Conservation (phyloP, 2,797 vertebrate species). For the Semaprochilodus insignis region DNA sequence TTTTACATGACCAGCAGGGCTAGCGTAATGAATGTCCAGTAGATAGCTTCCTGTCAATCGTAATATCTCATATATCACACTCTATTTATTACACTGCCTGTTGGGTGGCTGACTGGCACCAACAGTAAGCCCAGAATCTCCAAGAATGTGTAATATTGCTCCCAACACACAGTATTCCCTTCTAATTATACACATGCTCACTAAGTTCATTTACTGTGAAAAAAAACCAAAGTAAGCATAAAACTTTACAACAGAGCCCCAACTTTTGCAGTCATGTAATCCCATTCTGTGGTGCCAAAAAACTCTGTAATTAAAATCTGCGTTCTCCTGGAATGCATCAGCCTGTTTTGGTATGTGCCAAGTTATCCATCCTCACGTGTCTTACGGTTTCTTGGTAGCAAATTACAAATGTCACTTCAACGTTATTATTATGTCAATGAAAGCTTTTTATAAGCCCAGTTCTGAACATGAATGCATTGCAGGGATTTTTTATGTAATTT, state of each 20-base stretch:
- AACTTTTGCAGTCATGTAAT: constrained; percentile 70
- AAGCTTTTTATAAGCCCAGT: constrained; percentile 58
- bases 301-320: constrained; percentile 69
- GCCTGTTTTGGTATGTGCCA: constrained; percentile 60
- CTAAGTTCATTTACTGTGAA: constrained; percentile 62
- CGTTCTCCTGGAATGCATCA: constrained; percentile 64
- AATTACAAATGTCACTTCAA: constrained; percentile 59
- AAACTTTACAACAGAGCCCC: constrained; percentile 69
- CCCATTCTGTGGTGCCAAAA: constrained; percentile 60
- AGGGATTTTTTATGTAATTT: constrained; percentile 47
- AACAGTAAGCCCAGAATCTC: constrained; percentile 56
- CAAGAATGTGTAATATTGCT: constrained; percentile 64
- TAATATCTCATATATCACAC: constrained; percentile 42
- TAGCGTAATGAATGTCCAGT: not conserved
- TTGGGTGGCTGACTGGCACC: not conserved
- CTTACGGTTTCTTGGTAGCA: constrained; percentile 51
- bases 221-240: constrained; percentile 67
- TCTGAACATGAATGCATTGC: constrained; percentile 50
- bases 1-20: constrained; percentile 12
- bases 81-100: not conserved
- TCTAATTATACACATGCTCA: constrained; percentile 75
- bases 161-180: constrained; percentile 57
- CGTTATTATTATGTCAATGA: constrained; percentile 50
- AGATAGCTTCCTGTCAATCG: constrained; percentile 31
- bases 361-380: constrained; percentile 66